Evolutionary conservation across 2,113 vertebrate species (phyloP).

Genomic region (Bothrops jararaca): DNA sequence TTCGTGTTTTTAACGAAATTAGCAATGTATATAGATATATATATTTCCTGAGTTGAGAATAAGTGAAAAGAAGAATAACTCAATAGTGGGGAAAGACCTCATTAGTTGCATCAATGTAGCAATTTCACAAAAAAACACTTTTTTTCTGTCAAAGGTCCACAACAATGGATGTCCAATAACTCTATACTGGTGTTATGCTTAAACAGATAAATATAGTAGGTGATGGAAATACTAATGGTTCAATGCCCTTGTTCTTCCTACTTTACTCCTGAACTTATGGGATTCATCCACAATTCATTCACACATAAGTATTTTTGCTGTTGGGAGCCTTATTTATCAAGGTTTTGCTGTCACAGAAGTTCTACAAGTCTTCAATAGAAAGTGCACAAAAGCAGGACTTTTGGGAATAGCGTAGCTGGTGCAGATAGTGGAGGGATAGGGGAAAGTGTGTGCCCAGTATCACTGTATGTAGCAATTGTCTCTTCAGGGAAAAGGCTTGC

Average conservation of each 20-base stretch:
- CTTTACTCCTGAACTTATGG: neutral
- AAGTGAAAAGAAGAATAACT: no score
- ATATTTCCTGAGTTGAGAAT: no score
- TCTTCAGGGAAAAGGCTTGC: neutral
- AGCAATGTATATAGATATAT: no score
- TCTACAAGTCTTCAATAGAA: neutral
- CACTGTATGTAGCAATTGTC: neutral
- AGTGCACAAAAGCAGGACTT: neutral
- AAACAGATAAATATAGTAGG: neutral
- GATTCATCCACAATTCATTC: neutral
- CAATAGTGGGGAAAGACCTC: no score
- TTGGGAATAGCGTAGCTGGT: neutral
- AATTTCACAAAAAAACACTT: no score
- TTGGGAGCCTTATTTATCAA: neutral
- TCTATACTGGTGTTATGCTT: neutral
- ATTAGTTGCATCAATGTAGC: no score
- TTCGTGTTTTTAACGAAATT: no score
- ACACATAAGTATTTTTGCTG: neutral
- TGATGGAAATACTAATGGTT: neutral
- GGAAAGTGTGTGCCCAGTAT: neutral
- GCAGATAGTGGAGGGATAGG: neutral
- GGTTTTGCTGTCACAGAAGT: neutral
- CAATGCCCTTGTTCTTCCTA: neutral
- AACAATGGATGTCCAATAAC: no score
- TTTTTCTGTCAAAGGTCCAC: no score